Conservation (phyloP, 2,113 vertebrate genomes). For the Hiodon alosoides region DNA sequence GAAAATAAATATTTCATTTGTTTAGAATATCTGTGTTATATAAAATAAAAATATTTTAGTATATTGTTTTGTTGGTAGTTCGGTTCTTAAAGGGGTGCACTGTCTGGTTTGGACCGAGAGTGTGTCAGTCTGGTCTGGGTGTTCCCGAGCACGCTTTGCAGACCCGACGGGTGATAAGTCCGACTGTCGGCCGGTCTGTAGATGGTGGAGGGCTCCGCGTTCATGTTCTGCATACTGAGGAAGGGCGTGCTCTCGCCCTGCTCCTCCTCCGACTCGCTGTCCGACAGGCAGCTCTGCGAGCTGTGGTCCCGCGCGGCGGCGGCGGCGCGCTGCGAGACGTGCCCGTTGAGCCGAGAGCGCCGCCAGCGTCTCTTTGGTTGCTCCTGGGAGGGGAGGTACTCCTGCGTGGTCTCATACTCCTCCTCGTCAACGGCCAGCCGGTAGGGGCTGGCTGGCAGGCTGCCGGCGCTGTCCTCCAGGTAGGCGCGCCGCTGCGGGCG, state of each 20-base stretch:
- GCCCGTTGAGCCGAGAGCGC: conserved; percentile 87
- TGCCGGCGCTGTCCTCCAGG: conserved; percentile 85
- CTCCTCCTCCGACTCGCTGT: conserved; percentile 85
- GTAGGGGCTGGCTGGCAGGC: conserved; percentile 89
- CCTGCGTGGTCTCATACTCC: conserved; percentile 94
- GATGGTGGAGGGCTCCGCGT: conserved; percentile 76
- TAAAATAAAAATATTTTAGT: conserved; percentile 98
- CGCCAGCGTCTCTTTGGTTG: conserved; percentile 84
- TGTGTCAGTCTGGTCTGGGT: conserved; percentile 76
- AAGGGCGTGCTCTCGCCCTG: conserved; percentile 92
- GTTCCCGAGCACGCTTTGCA: conserved; percentile 68
- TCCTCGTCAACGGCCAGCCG: conserved; percentile 87
- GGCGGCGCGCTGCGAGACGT: conserved; percentile 83
- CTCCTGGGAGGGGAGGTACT: conserved; percentile 84
- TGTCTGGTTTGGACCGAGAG: conserved; percentile 75
- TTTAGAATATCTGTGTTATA: conserved; percentile 97
- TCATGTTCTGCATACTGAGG: conserved; percentile 88
- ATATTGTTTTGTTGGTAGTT: conserved; percentile 56
- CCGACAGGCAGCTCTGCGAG: conserved; percentile 88
- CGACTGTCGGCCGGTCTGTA: conserved; percentile 80
- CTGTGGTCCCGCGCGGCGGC: conserved; percentile 80
- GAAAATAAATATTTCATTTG: conserved; percentile 99
- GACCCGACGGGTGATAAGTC: conserved; percentile 84
- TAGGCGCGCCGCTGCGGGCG: conserved; percentile 80
- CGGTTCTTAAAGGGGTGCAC: conserved; percentile 70